Percentiles rank a stretch among this genome's conserved stretches.
Conservation (phyloP, 2,797 vertebrate genomes). For the Loriculus beryllinus region DNA sequence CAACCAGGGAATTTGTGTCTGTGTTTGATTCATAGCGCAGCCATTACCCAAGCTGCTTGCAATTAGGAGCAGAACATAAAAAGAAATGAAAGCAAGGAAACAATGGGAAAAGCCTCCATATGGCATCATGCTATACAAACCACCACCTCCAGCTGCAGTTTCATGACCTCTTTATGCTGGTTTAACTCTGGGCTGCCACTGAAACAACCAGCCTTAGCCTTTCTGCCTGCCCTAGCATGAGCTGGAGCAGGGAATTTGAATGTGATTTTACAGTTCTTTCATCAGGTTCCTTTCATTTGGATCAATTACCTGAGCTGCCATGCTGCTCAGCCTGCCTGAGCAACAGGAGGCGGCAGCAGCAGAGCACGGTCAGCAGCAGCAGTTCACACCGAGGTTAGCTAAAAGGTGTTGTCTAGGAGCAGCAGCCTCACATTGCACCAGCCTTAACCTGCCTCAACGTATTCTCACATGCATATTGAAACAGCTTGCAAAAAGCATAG, state of each 20-base stretch:
- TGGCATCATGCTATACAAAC: neutral
- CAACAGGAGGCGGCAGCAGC: neutral
- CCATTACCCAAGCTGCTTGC: neutral
- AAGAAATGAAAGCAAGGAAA: neutral
- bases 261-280: neutral
- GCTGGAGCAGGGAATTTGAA: neutral
- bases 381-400: neutral
- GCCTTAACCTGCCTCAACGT: neutral
- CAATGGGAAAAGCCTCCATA: neutral
- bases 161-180: neutral
- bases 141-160: neutral
- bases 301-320: neutral
- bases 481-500: neutral
- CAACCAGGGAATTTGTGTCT: neutral
- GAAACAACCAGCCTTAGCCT: neutral
- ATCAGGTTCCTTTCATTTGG: neutral
- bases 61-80: neutral
- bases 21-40: neutral
- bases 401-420: neutral
- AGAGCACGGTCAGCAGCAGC: neutral
- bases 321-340: neutral
- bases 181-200: neutral
- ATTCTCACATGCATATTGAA: neutral
- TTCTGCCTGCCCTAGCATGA: accelerated
- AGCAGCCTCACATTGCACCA: neutral